Conservation (phyloP, 35 echinoderm and acorn worm species). For the Stichopus chloronotus region DNA sequence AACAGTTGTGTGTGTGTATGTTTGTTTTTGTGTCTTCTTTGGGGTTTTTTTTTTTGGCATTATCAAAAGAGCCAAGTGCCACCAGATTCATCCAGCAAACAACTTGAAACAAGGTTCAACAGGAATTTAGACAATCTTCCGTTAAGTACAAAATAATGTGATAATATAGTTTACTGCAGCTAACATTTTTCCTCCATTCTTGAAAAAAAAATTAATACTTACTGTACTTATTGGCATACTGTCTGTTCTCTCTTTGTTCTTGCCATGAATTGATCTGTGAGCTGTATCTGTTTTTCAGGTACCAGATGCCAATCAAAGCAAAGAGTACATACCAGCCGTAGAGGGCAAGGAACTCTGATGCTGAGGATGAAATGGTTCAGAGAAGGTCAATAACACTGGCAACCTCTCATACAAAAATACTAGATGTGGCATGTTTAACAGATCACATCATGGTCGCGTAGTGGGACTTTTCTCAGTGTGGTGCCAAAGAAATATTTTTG, state of each 20-base stretch:
- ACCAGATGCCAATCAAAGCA: conserved; percentile 65
- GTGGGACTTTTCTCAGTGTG: not conserved
- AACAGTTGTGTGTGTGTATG: too few species aligned
- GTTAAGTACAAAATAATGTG: too few species aligned
- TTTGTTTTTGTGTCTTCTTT: too few species aligned
- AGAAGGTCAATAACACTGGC: not conserved
- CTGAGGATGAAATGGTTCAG: conserved; percentile 39
- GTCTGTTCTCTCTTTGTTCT: conserved; percentile 44
- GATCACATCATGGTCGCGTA: not conserved
- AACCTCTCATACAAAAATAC: not conserved
- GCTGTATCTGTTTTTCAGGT: conserved; percentile 60
- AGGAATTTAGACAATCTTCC: too few species aligned
- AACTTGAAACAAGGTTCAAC: too few species aligned
- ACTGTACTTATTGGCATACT: conserved; percentile 60
- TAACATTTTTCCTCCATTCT: too few species aligned
- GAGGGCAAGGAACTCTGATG: conserved; percentile 57
- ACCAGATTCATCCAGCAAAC: too few species aligned
- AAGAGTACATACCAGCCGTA: conserved; percentile 86
- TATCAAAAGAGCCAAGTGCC: too few species aligned
- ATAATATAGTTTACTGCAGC: too few species aligned
- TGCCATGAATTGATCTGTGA: conserved; percentile 69
- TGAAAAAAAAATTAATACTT: not conserved
- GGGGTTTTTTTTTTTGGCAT: too few species aligned
- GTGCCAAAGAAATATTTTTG: too few species aligned
- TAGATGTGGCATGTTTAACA: not conserved